phyloP scores from a whole-genome alignment of 2,113 vertebrate genomes.

The Callipepla californica region DNA sequence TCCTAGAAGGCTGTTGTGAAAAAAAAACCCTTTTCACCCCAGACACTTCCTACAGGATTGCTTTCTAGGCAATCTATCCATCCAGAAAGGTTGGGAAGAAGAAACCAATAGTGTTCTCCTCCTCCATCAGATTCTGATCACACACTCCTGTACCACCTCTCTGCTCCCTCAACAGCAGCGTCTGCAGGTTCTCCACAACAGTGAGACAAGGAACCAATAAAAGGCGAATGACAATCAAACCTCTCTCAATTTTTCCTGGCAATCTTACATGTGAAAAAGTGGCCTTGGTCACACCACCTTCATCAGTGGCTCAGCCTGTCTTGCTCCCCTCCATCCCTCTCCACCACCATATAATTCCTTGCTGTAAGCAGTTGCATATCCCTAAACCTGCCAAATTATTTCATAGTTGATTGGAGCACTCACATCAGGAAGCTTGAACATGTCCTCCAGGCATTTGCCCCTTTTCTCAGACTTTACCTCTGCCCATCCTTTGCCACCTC shows the following conservation, averaged over 20 bases:
- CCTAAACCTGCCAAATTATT: not conserved
- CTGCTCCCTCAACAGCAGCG: not conserved
- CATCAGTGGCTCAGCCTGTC: not conserved
- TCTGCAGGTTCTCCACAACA: not conserved
- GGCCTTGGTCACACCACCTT: not conserved
- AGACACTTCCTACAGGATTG: not conserved
- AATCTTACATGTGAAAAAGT: not conserved
- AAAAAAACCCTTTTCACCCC: not conserved
- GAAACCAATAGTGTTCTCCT: not conserved
- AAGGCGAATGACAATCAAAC: constrained; percentile 22
- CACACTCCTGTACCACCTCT: not conserved
- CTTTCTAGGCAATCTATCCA: not conserved
- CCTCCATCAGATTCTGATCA: not conserved
- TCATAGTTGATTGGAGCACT: not conserved
- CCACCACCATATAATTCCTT: not conserved
- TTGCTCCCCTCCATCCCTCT: not conserved
- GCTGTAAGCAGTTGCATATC: not conserved
- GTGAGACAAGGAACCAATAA: not conserved
- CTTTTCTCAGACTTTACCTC: not conserved
- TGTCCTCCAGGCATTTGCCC: not conserved
- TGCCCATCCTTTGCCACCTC: not conserved
- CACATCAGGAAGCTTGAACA: not conserved
- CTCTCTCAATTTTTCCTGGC: not conserved
- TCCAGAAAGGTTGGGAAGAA: not conserved
- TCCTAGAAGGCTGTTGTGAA: not conserved